These are phyloP conservation scores for Parelbella ahira DNA, from an alignment of 2,888 invertebrate species.

Conservation along the genomic window DNA sequence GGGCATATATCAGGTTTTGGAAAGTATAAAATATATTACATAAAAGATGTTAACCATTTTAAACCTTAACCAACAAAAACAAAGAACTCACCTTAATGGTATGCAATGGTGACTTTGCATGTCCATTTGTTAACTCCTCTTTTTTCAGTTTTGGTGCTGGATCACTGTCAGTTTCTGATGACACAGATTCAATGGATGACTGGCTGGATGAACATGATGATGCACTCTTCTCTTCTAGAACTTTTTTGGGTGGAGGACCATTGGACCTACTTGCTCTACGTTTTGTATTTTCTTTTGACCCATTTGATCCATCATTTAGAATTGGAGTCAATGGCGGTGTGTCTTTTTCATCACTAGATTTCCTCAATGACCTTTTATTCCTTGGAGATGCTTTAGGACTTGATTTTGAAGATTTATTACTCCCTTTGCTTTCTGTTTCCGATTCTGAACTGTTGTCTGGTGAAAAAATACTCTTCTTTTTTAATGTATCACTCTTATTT, in stretches of 20 bases:
- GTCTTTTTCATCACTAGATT: constrained; percentile 64
- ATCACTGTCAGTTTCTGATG: constrained; percentile 69
- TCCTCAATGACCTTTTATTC: constrained; percentile 54
- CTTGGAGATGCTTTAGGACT: constrained; percentile 55
- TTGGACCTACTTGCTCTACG: constrained; percentile 55
- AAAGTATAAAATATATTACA: too few species aligned
- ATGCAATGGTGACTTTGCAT: constrained; percentile 52
- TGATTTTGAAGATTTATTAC: constrained; percentile 42
- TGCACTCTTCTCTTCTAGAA: constrained; percentile 61
- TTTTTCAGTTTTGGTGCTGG: constrained; percentile 57
- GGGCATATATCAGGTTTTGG: too few species aligned
- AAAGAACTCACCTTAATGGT: constrained; percentile 45
- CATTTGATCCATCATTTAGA: constrained; percentile 58
- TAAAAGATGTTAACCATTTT: too few species aligned
- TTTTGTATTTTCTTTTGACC: constrained; percentile 54
- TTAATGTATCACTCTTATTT: constrained; percentile 55
- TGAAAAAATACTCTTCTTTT: constrained; percentile 90
- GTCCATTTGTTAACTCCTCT: constrained; percentile 53
- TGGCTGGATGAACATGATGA: constrained; percentile 72
- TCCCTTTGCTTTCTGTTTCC: constrained; percentile 60
- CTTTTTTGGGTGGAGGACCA: constrained; percentile 67
- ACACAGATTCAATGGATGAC: constrained; percentile 67
- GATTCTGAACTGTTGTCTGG: constrained; percentile 84
- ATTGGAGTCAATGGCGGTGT: constrained; percentile 40
- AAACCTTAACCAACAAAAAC: too few species aligned